Percentiles rank a stretch among this genome's conserved stretches.
These are phyloP conservation scores for Tyrophagus putrescentiae DNA, from an alignment of 1,140 invertebrate species.

Conservation along the genomic window DNA sequence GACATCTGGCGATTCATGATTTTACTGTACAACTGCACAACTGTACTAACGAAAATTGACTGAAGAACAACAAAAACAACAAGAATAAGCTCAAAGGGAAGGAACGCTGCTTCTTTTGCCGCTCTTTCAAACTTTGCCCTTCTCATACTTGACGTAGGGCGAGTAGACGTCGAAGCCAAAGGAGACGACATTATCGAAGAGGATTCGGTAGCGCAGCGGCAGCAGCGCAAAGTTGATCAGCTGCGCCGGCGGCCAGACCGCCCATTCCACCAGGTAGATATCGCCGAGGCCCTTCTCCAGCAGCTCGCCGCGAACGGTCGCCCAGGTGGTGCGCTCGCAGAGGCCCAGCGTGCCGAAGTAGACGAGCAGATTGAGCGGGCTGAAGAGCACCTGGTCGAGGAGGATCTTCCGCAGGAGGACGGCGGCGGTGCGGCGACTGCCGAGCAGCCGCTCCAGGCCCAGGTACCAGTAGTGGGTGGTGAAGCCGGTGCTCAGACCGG, in stretches of 20 bases:
- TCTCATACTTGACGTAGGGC: constrained; percentile 63
- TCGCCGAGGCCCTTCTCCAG: constrained; percentile 51
- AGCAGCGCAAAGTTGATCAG: constrained; percentile 74
- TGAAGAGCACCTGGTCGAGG: constrained; percentile 71
- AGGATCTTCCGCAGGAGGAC: constrained; percentile 67
- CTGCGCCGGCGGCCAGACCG: constrained; percentile 64
- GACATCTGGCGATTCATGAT: too few relatives aligned
- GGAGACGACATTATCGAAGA: constrained; percentile 78
- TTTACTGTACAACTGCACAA: too few relatives aligned
- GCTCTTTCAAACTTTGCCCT: too few relatives aligned
- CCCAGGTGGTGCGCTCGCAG: constrained; percentile 18
- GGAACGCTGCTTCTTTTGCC: too few relatives aligned
- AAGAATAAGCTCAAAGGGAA: too few relatives aligned
- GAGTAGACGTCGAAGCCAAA: constrained; percentile 79
- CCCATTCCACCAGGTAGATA: constrained; percentile 62
- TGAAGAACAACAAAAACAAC: too few relatives aligned
- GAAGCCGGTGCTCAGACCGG: constrained; percentile 55
- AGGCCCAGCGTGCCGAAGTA: constrained; percentile 21
- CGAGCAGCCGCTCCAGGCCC: constrained; percentile 49
- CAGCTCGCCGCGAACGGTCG: constrained; percentile 26
- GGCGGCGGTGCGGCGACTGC: constrained; percentile 44
- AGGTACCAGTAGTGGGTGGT: constrained; percentile 43
- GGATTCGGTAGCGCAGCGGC: constrained; percentile 61
- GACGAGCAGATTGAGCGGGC: constrained; percentile 43
- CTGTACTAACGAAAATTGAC: too few relatives aligned